Evolutionary conservation across 2,113 vertebrate genomes (phyloP).

Genomic region (Haemorhous mexicanus): DNA sequence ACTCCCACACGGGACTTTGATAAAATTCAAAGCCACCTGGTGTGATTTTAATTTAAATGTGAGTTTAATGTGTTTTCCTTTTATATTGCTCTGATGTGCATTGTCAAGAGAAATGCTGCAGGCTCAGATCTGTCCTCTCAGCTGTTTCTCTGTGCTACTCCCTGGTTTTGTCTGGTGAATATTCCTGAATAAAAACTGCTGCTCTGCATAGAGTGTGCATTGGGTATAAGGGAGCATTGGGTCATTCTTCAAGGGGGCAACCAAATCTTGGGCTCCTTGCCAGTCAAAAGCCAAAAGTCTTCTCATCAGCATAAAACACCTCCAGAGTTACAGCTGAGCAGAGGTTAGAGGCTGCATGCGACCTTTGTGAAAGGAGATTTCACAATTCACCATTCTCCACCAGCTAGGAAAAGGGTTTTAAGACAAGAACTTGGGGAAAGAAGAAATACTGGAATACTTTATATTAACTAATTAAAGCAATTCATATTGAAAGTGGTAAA

Average conservation of each 20-base stretch:
- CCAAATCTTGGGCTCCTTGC: not conserved
- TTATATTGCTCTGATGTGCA: not conserved
- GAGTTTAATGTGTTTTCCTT: conserved; percentile 42
- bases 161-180: not conserved
- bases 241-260: not conserved
- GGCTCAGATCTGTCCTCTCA: not conserved
- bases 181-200: not conserved
- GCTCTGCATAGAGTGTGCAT: not conserved
- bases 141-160: not conserved
- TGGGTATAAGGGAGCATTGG: not conserved
- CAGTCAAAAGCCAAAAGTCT: not conserved
- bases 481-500: not conserved
- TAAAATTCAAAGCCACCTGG: conserved; percentile 34
- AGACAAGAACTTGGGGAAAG: not conserved
- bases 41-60: conserved; percentile 53
- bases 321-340: not conserved
- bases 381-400: not conserved
- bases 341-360: not conserved
- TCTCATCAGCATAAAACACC: not conserved
- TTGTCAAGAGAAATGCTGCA: conserved; percentile 18
- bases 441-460: not conserved
- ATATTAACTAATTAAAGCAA: not conserved
- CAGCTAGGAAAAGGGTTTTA: not conserved
- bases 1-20: not conserved
- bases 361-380: not conserved